These are phyloP conservation scores for Hippocampus comes DNA, from an alignment of 2,113 vertebrate species.

Conservation along the genomic window DNA sequence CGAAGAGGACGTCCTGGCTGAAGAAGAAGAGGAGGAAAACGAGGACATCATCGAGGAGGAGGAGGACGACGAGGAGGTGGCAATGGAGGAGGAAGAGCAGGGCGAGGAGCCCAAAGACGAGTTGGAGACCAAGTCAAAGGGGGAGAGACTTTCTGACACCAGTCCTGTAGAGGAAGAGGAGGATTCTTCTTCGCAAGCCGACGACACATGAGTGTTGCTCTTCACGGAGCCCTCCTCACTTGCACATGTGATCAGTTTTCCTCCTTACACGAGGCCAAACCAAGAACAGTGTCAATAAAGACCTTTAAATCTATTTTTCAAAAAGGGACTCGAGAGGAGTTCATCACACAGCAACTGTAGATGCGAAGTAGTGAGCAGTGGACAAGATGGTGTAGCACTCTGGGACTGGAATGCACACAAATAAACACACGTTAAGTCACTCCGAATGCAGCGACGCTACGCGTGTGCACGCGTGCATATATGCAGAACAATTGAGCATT, in stretches of 20 bases:
- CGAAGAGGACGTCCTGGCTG: slow-evolving; percentile 47
- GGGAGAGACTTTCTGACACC: slow-evolving; percentile 69
- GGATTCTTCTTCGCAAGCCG: slow-evolving; percentile 73
- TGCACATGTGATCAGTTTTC: slow-evolving; percentile 55
- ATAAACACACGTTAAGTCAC: slow-evolving; percentile 53
- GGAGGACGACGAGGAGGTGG: slow-evolving; percentile 54
- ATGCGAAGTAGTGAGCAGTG: slow-evolving; percentile 60
- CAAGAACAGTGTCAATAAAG: slow-evolving; percentile 62
- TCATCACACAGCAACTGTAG: slow-evolving; percentile 83
- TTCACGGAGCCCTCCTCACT: slow-evolving; percentile 40
- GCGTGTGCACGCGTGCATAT: slow-evolving; percentile 22
- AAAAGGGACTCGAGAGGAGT: slow-evolving; percentile 77
- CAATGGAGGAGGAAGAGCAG: slow-evolving; percentile 51
- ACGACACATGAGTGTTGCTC: slow-evolving; percentile 74
- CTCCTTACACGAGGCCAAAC: slow-evolving; percentile 65
- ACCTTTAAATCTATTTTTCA: slow-evolving; percentile 76
- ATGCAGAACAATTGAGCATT: slow-evolving; percentile 18
- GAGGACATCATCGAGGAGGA: slow-evolving; percentile 60
- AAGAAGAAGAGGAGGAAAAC: slow-evolving; percentile 63
- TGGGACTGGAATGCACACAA: slow-evolving; percentile 65
- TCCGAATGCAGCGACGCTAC: slow-evolving; percentile 30
- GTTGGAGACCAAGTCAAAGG: slow-evolving; percentile 42
- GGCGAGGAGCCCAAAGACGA: slow-evolving; percentile 61
- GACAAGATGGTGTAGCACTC: slow-evolving; percentile 71
- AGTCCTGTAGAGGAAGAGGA: slow-evolving; percentile 76